Evolutionary conservation across 2,888 invertebrate genomes (phyloP).

Genomic region (Pristionchus exspectatus): DNA sequence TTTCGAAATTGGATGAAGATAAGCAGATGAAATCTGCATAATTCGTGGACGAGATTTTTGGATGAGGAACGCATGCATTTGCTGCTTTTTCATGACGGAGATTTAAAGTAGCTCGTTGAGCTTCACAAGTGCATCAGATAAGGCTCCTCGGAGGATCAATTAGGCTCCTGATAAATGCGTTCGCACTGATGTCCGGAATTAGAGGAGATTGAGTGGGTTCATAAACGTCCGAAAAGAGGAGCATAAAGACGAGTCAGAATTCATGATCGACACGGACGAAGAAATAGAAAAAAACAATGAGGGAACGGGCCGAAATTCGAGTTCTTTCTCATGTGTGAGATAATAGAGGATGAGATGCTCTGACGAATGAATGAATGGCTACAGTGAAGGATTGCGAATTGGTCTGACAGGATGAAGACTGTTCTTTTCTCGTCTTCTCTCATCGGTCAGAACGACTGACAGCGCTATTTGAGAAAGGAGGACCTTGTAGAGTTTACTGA

Average conservation of each 20-base stretch:
- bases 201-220: background rate
- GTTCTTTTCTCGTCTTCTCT: no score
- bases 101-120: background rate
- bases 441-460: no score
- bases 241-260: conserved; percentile 15
- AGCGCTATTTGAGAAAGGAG: no score
- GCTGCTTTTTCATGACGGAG: background rate
- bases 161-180: background rate
- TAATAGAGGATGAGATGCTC: background rate
- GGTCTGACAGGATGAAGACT: background rate
- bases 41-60: background rate
- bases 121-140: background rate
- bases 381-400: no score
- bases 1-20: no score
- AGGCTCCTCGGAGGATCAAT: background rate
- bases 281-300: background rate
- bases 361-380: background rate
- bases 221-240: background rate
- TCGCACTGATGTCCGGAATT: background rate
- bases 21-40: no score
- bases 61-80: background rate
- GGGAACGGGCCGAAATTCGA: background rate
- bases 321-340: background rate
- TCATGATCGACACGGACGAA: background rate
- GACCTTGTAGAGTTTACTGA: no score